Conservation (phyloP, 2,797 vertebrate genomes). For the Cuniculus paca region DNA sequence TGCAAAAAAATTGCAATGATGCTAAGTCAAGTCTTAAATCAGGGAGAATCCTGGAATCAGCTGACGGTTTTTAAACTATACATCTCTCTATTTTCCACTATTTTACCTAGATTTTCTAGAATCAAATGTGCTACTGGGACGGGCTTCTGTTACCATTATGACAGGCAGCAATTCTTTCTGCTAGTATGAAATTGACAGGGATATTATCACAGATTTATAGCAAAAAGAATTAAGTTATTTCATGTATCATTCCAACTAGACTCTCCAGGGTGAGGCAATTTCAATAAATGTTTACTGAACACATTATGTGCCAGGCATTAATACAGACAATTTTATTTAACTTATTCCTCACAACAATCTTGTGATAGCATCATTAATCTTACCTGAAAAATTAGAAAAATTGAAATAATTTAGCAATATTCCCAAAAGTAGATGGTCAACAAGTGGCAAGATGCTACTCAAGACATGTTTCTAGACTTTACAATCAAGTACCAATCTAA, state of each 20-base stretch:
- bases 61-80: neutral
- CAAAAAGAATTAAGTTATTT: neutral
- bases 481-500: neutral
- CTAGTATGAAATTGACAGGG: neutral
- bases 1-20: neutral
- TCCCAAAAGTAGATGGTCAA: neutral
- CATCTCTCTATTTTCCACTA: neutral
- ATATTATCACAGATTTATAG: neutral
- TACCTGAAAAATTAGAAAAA: neutral
- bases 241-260: neutral
- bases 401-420: neutral
- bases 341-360: slow-evolving; percentile 8
- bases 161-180: neutral
- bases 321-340: neutral
- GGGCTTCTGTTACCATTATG: neutral
- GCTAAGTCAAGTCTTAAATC: neutral
- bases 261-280: neutral
- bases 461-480: neutral
- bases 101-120: neutral
- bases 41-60: neutral
- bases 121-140: neutral
- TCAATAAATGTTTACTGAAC: neutral
- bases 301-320: neutral
- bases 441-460: neutral
- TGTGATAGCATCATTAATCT: neutral